A percentile compares a stretch with the other conserved stretches of the same genome.
Conservation (phyloP, 2,888 invertebrate species). For the Cataglyphis livida region DNA sequence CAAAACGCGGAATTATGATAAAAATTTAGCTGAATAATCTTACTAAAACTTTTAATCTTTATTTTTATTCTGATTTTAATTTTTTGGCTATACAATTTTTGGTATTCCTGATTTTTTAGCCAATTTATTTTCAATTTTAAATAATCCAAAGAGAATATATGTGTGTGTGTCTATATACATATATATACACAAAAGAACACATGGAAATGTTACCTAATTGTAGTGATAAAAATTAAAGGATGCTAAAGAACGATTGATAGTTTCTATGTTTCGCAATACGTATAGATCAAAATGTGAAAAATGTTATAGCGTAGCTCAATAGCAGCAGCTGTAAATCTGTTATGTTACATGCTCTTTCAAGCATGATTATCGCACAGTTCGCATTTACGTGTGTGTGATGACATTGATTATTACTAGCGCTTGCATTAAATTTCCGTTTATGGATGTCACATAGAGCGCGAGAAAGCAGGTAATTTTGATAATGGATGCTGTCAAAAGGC, state of each 20-base stretch:
- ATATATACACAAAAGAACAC: neutral
- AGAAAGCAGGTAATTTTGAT: slow-evolving; percentile 60
- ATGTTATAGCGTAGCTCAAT: neutral
- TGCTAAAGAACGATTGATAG: neutral
- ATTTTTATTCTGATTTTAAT: neutral
- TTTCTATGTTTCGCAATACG: neutral
- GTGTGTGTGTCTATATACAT: too few species aligned
- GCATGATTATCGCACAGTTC: slow-evolving; percentile 8
- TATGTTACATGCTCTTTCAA: slow-evolving; percentile 2
- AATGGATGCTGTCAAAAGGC: slow-evolving; percentile 60
- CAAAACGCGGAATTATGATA: neutral
- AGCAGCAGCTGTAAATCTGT: neutral
- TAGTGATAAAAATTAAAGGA: neutral
- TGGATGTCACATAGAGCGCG: slow-evolving; percentile 44
- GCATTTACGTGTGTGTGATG: slow-evolving; percentile 21
- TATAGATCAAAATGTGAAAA: neutral
- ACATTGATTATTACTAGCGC: slow-evolving; percentile 62
- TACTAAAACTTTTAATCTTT: neutral
- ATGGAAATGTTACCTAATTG: neutral
- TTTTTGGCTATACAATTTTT: neutral
- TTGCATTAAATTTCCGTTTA: slow-evolving; percentile 66
- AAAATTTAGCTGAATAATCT: neutral
- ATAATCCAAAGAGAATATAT: neutral
- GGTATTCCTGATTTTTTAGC: neutral
- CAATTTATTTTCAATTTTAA: neutral